A percentile compares a stretch with the other conserved stretches of the same genome.
Conservation (phyloP, 2,888 invertebrate genomes). For the Nomada flava region DNA sequence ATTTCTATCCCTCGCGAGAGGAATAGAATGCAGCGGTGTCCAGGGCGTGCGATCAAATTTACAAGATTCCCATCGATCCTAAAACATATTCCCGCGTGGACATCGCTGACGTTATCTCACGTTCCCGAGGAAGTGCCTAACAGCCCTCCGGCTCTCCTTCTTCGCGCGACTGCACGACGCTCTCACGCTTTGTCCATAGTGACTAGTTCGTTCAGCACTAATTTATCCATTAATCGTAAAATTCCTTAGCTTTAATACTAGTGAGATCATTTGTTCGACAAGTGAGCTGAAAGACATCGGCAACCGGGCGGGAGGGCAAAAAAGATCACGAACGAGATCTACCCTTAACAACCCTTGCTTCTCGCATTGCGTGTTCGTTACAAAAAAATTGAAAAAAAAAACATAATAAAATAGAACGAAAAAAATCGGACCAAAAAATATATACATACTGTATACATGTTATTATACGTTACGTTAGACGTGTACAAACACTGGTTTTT, state of each 20-base stretch:
- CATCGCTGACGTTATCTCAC: not conserved
- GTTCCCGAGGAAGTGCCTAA: not conserved
- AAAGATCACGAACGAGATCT: not conserved
- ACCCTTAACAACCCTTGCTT: not conserved
- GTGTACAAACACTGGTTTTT: slow-evolving; percentile 51
- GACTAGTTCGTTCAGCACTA: slow-evolving; percentile 57
- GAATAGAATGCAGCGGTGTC: slow-evolving; percentile 13
- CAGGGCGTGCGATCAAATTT: not conserved
- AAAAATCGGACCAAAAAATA: slow-evolving; percentile 20
- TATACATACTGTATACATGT: slow-evolving; percentile 19
- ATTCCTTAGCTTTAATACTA: slow-evolving; percentile 76
- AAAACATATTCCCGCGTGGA: not conserved
- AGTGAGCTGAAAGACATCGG: slow-evolving; percentile 65
- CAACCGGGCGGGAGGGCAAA: slow-evolving; percentile 30
- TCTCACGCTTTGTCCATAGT: slow-evolving; percentile 35
- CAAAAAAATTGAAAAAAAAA: slow-evolving; percentile 18
- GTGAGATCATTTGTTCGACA: slow-evolving; percentile 79
- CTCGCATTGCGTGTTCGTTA: not conserved
- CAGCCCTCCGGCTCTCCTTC: not conserved
- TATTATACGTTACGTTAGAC: slow-evolving; percentile 23
- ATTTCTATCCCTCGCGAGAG: not conserved
- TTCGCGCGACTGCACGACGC: slow-evolving; percentile 20
- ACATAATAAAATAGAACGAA: slow-evolving; percentile 2
- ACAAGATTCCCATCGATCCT: not conserved
- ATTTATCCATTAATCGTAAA: slow-evolving; percentile 41